Conservation (phyloP, 2,797 vertebrate species). For the Psittacula derbiana region DNA sequence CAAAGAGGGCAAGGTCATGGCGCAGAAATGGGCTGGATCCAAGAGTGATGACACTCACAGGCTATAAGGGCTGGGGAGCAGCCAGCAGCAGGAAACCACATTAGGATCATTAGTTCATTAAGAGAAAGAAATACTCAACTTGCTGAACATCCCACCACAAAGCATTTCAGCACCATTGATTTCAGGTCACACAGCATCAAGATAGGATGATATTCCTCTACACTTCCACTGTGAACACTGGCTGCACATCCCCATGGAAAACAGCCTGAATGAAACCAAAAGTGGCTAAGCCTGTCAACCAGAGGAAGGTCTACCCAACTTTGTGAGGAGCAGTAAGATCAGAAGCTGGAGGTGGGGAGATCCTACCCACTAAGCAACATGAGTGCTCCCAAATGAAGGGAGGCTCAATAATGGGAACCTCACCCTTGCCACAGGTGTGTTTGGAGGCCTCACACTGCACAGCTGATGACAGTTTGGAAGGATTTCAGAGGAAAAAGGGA, state of each 20-base stretch:
- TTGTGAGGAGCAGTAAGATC: background rate
- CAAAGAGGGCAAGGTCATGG: rapidly evolving
- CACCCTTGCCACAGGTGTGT: background rate
- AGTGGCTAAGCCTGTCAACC: background rate
- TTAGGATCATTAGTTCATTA: rapidly evolving
- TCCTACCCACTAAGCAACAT: background rate
- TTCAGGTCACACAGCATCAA: background rate
- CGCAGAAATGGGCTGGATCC: background rate
- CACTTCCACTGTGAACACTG: rapidly evolving
- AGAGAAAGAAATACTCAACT: background rate
- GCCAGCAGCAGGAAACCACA: background rate
- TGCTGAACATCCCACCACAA: rapidly evolving
- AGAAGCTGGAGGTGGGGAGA: background rate
- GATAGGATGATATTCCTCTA: background rate
- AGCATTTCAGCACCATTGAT: background rate
- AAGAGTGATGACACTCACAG: rapidly evolving
- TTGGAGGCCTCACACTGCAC: background rate
- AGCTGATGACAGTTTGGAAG: background rate
- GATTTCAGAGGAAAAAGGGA: background rate
- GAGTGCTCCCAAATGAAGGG: background rate
- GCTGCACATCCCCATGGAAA: background rate
- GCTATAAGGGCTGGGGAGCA: background rate
- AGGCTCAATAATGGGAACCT: background rate
- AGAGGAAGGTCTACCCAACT: background rate
- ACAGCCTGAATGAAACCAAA: background rate